Percentiles rank a stretch among this genome's conserved stretches.
These are phyloP conservation scores for Campaea margaritaria DNA, from an alignment of 2,888 invertebrate species.

Conservation along the genomic window DNA sequence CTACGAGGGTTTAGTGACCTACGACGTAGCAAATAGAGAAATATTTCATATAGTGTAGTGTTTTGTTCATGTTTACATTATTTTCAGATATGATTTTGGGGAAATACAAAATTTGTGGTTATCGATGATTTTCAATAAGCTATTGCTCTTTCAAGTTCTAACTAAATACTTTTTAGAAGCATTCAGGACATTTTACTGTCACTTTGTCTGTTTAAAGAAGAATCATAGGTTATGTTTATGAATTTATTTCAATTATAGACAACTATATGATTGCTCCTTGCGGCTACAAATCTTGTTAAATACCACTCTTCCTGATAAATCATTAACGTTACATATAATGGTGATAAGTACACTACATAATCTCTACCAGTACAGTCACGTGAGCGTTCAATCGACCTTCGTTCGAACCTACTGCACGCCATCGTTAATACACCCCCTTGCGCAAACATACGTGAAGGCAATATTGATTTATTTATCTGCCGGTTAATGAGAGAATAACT, in stretches of 20 bases:
- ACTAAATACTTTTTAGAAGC: too few relatives aligned
- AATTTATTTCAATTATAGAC: too few relatives aligned
- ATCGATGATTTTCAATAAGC: conserved; percentile 8
- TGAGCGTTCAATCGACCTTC: neutral
- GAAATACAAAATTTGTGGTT: conserved; percentile 4
- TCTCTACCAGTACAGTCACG: neutral
- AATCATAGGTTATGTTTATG: too few relatives aligned
- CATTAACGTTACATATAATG: too few relatives aligned
- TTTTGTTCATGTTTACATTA: conserved; percentile 11
- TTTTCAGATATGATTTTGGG: conserved; percentile 9
- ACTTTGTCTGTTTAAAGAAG: too few relatives aligned
- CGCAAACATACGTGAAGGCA: conserved; percentile 30
- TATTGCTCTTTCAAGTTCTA: neutral
- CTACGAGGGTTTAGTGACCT: conserved; percentile 55
- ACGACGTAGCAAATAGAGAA: conserved; percentile 30
- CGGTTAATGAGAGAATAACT: conserved; percentile 30
- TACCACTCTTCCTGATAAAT: too few relatives aligned
- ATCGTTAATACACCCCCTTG: conserved; percentile 28
- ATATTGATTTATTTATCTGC: conserved; percentile 30
- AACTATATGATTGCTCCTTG: too few relatives aligned
- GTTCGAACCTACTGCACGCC: conserved; percentile 1
- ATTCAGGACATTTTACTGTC: too few relatives aligned
- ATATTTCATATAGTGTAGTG: conserved; percentile 12
- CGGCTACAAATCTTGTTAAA: too few relatives aligned
- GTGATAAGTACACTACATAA: too few relatives aligned